phyloP scores from a whole-genome alignment of 2,113 vertebrate genomes.

The Nerophis lumbriciformis region DNA sequence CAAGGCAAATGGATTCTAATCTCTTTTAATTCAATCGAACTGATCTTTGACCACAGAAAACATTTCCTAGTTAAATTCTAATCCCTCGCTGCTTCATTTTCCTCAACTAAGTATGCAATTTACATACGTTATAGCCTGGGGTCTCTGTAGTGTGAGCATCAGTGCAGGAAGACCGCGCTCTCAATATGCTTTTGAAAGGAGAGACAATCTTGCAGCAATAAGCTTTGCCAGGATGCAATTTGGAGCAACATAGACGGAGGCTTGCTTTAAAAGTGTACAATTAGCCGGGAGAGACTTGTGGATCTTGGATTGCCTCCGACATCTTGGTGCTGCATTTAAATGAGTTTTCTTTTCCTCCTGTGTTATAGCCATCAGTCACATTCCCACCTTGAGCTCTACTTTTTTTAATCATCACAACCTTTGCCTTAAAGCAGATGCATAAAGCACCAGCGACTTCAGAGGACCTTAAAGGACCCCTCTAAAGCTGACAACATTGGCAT shows the following conservation, averaged over 20 bases:
- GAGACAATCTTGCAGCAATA: slow-evolving; percentile 50
- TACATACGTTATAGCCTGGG: slow-evolving; percentile 62
- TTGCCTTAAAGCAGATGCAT: slow-evolving; percentile 10
- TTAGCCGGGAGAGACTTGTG: slow-evolving; percentile 49
- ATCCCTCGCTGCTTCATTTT: slow-evolving; percentile 61
- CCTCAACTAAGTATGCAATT: slow-evolving; percentile 66
- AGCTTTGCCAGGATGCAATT: slow-evolving; percentile 56
- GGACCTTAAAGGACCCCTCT: neutral
- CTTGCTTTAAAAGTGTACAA: slow-evolving; percentile 54
- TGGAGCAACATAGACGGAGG: slow-evolving; percentile 47
- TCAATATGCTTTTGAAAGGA: slow-evolving; percentile 31
- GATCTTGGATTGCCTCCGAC: slow-evolving; percentile 56
- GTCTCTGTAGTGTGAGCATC: slow-evolving; percentile 31
- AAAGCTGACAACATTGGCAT: neutral
- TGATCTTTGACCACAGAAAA: slow-evolving; percentile 67
- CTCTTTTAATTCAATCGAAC: slow-evolving; percentile 68
- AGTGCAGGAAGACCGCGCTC: slow-evolving; percentile 23
- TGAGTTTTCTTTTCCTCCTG: slow-evolving; percentile 55
- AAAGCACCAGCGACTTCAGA: slow-evolving; percentile 12
- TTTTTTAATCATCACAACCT: slow-evolving; percentile 37
- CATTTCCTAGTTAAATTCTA: slow-evolving; percentile 61
- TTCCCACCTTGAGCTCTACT: slow-evolving; percentile 35
- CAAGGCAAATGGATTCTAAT: slow-evolving; percentile 63
- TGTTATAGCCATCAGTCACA: slow-evolving; percentile 53
- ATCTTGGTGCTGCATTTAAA: slow-evolving; percentile 65